Conservation (phyloP, 2,113 vertebrate species). For the Cyprinodon variegatus region DNA sequence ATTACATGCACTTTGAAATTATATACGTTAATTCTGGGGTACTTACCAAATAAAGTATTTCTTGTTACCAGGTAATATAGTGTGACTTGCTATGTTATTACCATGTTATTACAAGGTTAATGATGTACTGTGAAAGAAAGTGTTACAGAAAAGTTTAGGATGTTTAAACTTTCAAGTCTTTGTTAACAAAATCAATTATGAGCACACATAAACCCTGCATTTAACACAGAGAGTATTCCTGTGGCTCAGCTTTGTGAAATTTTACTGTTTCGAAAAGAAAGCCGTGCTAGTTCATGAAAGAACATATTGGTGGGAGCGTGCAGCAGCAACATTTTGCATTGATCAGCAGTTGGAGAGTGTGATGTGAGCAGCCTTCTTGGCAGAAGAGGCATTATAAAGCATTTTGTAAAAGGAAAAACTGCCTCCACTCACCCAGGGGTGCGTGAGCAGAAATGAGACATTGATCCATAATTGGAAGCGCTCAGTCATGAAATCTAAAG, state of each 20-base stretch:
- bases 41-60: too few relatives aligned
- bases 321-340: conserved; percentile 45
- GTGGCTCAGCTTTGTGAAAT: conserved; percentile 23
- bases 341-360: conserved; percentile 55
- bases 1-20: too few relatives aligned
- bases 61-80: too few relatives aligned
- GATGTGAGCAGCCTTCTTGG: conserved; percentile 34
- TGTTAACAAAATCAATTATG: conserved; percentile 42
- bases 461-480: conserved; percentile 82
- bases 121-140: too few relatives aligned
- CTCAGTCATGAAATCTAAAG: conserved; percentile 79
- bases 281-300: conserved; percentile 2
- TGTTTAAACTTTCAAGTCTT: not conserved
- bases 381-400: conserved; percentile 62
- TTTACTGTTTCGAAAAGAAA: conserved; percentile 15
- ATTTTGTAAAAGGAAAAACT: conserved; percentile 63
- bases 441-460: conserved; percentile 75
- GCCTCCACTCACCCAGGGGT: conserved; percentile 53
- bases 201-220: conserved; percentile 22
- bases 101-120: too few relatives aligned
- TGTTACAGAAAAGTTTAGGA: not conserved
- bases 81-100: too few relatives aligned
- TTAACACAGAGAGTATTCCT: conserved; percentile 13
- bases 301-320: conserved; percentile 20
- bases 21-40: too few relatives aligned